Base-by-base conservation (phyloP, 2,797 vertebrate genomes). In the Ctenochaetus hawaiiensis region DNA sequence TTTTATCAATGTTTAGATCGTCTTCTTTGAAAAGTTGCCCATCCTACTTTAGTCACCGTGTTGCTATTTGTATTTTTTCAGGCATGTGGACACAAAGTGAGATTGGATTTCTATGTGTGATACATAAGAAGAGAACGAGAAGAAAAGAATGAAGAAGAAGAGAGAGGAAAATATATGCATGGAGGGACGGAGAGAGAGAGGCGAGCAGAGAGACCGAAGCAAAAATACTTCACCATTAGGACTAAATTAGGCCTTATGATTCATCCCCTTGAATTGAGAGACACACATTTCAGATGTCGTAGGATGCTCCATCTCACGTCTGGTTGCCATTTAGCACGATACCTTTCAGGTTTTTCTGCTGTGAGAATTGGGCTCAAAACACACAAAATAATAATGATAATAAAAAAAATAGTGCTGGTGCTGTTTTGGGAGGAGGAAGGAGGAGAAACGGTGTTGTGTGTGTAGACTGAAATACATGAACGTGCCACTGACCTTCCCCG, bases 211-310 rank as follows among this genome's bases (percentile, higher is more conserved):
- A 74, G 62, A 61, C 51, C 34, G 53, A 49, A 43, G 72, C 22
- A 75, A 78, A 88, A 86, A 85, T 76, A 82, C 45, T 76, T 80
- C 64, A 73, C 76, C 63, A 75, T 84, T 70, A 81, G 60, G 66
- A 78, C 64, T 69, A 59, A 88, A 87, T 88, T 86, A 83, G 61
- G 57, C 20, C 41, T 78, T 6, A 14, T 85, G 84, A 90, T 83
- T 91, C 82, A 91, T 78, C 58, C 69, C 69, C 56, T 82, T 81
- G 66, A 78, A 81, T 58, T 60, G 54, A 86, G 70, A 85, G 47
- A 66, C 62, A 84, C 71, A 82, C 81, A 73, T 82, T 81, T 88
- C 26, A 75, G 56, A 87, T 76, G 74, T 67, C 56, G 52, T 73
- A 67, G 57, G 54, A 78, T 22, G 80, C 47, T 73, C 26, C 34